A percentile compares a stretch with the other conserved stretches of the same genome.
Evolutionary conservation across 2,797 vertebrate species (phyloP).

Genomic region (Typhlichthys subterraneus): DNA sequence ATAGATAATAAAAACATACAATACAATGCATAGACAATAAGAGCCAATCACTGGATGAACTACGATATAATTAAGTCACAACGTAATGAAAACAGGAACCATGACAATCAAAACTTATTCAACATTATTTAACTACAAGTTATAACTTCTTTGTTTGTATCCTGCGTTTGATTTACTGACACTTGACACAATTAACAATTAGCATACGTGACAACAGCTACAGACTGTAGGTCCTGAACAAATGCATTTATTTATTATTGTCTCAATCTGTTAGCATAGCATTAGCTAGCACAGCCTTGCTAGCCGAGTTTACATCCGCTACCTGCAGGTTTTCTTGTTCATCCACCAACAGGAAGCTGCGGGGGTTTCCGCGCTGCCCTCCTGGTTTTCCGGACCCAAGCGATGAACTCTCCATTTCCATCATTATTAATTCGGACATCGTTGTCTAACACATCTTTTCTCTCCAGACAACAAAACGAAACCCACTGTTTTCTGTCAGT

Average conservation of each 20-base stretch:
- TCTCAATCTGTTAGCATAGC: constrained; percentile 32
- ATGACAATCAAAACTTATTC: not conserved
- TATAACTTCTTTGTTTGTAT: too few species aligned
- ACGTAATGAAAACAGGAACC: not conserved
- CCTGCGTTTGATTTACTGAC: not conserved
- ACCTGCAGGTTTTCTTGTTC: constrained; percentile 83
- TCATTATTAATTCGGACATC: constrained; percentile 76
- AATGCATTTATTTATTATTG: too few species aligned
- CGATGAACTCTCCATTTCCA: constrained; percentile 69
- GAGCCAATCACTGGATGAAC: too few species aligned
- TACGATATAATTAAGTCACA: too few species aligned
- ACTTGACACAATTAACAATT: not conserved
- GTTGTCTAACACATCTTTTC: constrained; percentile 24
- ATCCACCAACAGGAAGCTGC: constrained; percentile 80
- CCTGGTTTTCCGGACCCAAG: constrained; percentile 41
- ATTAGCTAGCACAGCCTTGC: constrained; percentile 49
- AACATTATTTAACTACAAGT: too few species aligned
- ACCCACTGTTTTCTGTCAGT: constrained; percentile 49
- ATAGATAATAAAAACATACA: too few species aligned
- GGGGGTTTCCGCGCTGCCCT: constrained; percentile 25
- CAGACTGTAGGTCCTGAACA: too few species aligned
- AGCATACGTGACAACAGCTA: not conserved
- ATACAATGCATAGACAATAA: too few species aligned
- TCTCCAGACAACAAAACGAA: constrained; percentile 29
- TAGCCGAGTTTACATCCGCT: constrained; percentile 41